Evolutionary conservation across 2,797 vertebrate genomes (phyloP).

Genomic region (Manis javanica): DNA sequence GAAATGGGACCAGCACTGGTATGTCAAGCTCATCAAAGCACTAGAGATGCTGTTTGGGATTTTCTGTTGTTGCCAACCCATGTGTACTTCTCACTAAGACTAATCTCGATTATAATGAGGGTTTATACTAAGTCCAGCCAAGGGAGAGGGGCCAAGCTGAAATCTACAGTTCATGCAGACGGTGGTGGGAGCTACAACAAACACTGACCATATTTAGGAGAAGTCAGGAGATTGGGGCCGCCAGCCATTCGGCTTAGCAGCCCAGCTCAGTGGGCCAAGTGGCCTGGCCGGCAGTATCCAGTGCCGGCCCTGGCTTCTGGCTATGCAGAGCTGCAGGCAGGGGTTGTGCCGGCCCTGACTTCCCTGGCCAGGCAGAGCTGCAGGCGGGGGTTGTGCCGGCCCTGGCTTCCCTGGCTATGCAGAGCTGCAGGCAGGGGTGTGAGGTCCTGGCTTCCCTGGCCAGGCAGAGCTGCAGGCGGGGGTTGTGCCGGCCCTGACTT

Average conservation of each 20-base stretch:
- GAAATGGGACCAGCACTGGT: not conserved
- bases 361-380: not conserved
- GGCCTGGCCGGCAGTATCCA: not conserved
- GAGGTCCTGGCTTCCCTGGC: not conserved
- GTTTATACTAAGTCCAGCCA: constrained; percentile 56
- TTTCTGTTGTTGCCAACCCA: not conserved
- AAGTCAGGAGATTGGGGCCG: not conserved
- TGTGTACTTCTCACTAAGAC: constrained; percentile 64
- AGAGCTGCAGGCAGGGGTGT: not conserved
- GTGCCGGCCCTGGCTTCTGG: not conserved
- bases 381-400: not conserved
- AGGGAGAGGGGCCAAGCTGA: constrained; percentile 15
- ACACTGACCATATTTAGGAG: constrained; percentile 73
- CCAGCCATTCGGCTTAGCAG: not conserved
- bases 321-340: not conserved
- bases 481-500: not conserved
- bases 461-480: not conserved
- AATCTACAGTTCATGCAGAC: constrained; percentile 32
- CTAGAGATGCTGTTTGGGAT: not conserved
- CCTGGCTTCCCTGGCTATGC: not conserved
- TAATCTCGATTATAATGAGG: constrained; percentile 51
- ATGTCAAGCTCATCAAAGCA: not conserved
- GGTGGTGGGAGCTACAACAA: constrained; percentile 15
- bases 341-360: not conserved
- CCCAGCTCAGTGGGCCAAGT: not conserved